A percentile compares a stretch with the other conserved stretches of the same genome.
These are phyloP conservation scores for Paramormyrops kingsleyae DNA, from an alignment of 2,113 vertebrate species.

Conservation along the genomic window DNA sequence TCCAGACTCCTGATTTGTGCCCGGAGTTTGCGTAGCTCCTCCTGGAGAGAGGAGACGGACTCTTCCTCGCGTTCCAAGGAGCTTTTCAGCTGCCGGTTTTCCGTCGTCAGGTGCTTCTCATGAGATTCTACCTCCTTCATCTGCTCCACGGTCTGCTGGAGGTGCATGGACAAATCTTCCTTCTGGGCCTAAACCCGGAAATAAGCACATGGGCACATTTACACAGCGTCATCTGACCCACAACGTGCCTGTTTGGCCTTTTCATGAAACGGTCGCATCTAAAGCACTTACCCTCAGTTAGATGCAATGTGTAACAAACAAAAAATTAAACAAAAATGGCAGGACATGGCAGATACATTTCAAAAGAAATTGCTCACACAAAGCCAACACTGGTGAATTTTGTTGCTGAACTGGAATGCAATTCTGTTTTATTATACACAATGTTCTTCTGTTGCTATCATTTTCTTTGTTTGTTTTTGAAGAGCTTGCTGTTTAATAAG, in stretches of 20 bases:
- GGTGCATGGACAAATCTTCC: slow-evolving; percentile 59
- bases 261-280: neutral
- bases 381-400: slow-evolving; percentile 30
- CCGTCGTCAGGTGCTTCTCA: slow-evolving; percentile 62
- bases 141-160: slow-evolving; percentile 61
- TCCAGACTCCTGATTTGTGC: slow-evolving; percentile 72
- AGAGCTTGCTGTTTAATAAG: neutral
- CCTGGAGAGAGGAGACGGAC: slow-evolving; percentile 67
- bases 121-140: slow-evolving; percentile 59
- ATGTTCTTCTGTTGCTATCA: neutral
- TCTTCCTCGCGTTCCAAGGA: slow-evolving; percentile 75
- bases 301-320: neutral
- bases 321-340: neutral
- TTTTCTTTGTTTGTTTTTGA: neutral
- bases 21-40: slow-evolving; percentile 73
- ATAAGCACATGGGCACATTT: neutral
- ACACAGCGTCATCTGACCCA: neutral
- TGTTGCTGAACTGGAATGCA: slow-evolving; percentile 12
- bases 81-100: slow-evolving; percentile 73
- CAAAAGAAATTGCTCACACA: slow-evolving; percentile 3
- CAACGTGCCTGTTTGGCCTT: neutral
- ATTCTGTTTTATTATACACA: neutral
- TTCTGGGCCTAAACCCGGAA: slow-evolving; percentile 57
- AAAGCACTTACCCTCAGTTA: slow-evolving; percentile 6
- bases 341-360: neutral